These are phyloP conservation scores for Palythoa heliodiscus DNA, from an alignment of 92 coral and sea anemone genomes.

Conservation along the genomic window DNA sequence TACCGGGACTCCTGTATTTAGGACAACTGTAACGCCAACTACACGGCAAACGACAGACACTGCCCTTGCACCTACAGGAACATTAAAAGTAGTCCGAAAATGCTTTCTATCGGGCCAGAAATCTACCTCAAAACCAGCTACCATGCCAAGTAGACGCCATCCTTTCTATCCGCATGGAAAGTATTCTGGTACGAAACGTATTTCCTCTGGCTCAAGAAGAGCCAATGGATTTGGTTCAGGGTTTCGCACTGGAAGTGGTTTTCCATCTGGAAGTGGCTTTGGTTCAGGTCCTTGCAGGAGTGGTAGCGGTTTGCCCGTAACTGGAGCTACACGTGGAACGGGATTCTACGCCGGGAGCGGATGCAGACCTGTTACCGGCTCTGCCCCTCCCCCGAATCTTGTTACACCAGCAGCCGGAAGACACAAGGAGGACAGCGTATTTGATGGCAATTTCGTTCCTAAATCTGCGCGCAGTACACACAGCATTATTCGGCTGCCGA, in stretches of 20 bases:
- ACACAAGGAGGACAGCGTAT: not conserved
- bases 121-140: slow-evolving; percentile 19
- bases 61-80: not conserved
- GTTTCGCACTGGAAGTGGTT: not conserved
- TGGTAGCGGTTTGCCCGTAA: not conserved
- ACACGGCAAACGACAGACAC: not conserved
- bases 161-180: not conserved
- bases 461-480: not conserved
- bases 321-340: not conserved
- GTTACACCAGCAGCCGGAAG: not conserved
- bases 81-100: slow-evolving; percentile 3
- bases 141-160: not conserved
- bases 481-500: not conserved
- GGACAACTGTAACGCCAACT: slow-evolving; percentile 1
- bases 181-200: not conserved
- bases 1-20: not conserved
- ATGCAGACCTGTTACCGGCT: not conserved
- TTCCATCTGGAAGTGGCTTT: not conserved
- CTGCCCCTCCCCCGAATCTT: not conserved
- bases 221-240: not conserved
- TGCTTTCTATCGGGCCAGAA: not conserved
- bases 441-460: not conserved
- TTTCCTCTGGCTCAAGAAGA: not conserved
- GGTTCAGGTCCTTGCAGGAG: slow-evolving; percentile 8
- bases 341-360: slow-evolving; percentile 27